Evolutionary conservation across 2,113 vertebrate species (phyloP).

Genomic region (Carollia perspicillata): DNA sequence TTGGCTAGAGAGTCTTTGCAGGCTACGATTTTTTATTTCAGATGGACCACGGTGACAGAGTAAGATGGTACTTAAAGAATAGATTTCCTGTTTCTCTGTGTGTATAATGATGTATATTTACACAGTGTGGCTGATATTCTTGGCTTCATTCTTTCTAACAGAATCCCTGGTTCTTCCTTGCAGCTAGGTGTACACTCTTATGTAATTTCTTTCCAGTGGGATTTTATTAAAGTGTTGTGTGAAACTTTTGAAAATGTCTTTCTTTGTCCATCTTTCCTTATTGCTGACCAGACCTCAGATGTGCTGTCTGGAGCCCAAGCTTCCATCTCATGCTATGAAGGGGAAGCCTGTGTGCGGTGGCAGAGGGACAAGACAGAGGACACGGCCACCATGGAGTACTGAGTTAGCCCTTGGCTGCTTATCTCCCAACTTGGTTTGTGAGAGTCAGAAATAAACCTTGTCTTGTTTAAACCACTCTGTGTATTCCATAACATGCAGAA

Average conservation of each 20-base stretch:
- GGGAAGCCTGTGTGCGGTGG: background rate
- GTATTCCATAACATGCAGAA: background rate
- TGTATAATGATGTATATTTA: background rate
- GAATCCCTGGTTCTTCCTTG: background rate
- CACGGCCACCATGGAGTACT: background rate
- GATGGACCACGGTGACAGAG: background rate
- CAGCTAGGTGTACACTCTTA: background rate
- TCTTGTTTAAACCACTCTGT: background rate
- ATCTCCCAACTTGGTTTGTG: background rate
- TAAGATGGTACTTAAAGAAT: background rate
- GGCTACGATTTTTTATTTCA: background rate
- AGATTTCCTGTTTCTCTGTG: background rate
- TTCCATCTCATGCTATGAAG: background rate
- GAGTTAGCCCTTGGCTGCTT: background rate
- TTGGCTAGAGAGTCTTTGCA: background rate
- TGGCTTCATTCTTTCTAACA: background rate
- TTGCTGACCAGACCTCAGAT: background rate
- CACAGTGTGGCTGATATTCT: background rate
- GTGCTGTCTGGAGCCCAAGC: background rate
- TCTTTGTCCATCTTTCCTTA: background rate
- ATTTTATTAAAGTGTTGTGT: background rate
- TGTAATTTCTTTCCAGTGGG: background rate
- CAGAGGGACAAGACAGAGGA: background rate
- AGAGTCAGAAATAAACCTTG: background rate
- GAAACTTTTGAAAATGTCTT: background rate